A percentile compares a stretch with the other conserved stretches of the same genome.
Evolutionary conservation across 2,797 vertebrate genomes (phyloP).

Genomic region (Acipenser transmontanus): DNA sequence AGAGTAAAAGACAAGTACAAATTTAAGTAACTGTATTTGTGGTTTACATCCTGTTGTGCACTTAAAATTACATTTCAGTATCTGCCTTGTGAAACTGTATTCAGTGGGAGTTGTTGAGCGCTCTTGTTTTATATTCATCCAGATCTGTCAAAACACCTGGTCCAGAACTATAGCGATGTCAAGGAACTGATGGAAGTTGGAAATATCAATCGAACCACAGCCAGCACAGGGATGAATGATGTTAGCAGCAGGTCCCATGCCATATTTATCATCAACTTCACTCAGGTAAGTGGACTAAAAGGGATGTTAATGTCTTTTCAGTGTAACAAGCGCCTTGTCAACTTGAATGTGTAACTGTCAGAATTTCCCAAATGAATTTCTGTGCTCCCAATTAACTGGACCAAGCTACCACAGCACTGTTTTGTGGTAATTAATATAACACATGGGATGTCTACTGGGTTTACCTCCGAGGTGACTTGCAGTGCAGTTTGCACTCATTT

Average conservation of each 20-base stretch:
- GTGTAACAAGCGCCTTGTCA: not conserved
- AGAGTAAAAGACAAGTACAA: too few species aligned
- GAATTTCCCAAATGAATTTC: not conserved
- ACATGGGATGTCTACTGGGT: too few species aligned
- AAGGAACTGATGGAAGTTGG: slow-evolving; percentile 95
- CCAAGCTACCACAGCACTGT: too few species aligned
- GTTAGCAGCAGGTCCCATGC: slow-evolving; percentile 91
- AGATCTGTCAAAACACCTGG: slow-evolving; percentile 95
- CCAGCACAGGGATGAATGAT: slow-evolving; percentile 90
- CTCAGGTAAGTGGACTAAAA: slow-evolving; percentile 67
- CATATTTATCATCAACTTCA: slow-evolving; percentile 97
- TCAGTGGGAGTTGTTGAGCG: not conserved
- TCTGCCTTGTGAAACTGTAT: not conserved
- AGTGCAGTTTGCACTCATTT: too few species aligned
- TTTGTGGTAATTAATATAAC: too few species aligned
- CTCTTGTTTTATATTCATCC: not conserved
- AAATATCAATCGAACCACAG: slow-evolving; percentile 88
- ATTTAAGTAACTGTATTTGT: not conserved
- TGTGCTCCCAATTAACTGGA: not conserved
- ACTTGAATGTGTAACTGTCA: not conserved
- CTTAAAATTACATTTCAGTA: not conserved
- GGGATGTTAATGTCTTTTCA: not conserved
- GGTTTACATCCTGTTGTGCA: not conserved
- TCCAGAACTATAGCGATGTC: slow-evolving; percentile 87
- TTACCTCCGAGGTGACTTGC: too few species aligned